Evolutionary conservation across 2,888 invertebrate genomes (phyloP).

Genomic region (Scaptomyza reducta): DNA sequence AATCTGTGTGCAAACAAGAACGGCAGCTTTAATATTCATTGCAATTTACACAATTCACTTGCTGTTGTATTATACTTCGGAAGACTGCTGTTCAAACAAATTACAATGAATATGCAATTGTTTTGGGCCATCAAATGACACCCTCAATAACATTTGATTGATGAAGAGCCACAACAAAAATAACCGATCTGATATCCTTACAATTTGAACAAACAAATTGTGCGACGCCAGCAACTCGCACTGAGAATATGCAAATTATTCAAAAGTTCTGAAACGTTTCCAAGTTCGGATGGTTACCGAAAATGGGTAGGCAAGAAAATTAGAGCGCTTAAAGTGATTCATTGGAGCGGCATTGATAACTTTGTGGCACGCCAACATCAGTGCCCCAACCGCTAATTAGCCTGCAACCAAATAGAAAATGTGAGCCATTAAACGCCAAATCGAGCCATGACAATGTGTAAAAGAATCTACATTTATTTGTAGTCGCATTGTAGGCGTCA

Average conservation of each 20-base stretch:
- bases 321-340: slow-evolving; percentile 70
- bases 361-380: slow-evolving; percentile 64
- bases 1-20: slow-evolving; percentile 57
- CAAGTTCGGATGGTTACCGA: slow-evolving; percentile 28
- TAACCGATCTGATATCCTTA: slow-evolving; percentile 56
- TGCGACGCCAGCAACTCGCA: slow-evolving; percentile 16
- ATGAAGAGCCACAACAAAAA: slow-evolving; percentile 45
- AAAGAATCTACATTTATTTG: slow-evolving; percentile 24
- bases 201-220: slow-evolving; percentile 69
- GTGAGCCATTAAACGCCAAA: slow-evolving; percentile 38
- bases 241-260: slow-evolving; percentile 49
- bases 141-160: slow-evolving; percentile 69
- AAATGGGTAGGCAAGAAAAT: slow-evolving; percentile 49
- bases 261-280: slow-evolving; percentile 25
- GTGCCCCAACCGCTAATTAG: slow-evolving; percentile 37
- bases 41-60: slow-evolving; percentile 5
- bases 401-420: slow-evolving; percentile 43
- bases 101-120: slow-evolving; percentile 78
- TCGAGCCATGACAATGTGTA: slow-evolving; percentile 36
- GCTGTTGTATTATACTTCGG: slow-evolving; percentile 44
- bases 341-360: slow-evolving; percentile 65
- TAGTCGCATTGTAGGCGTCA: not conserved
- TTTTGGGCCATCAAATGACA: slow-evolving; percentile 38
- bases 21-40: not conserved
- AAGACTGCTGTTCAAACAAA: slow-evolving; percentile 76